Evolutionary conservation across 2,888 invertebrate species (phyloP), one percentile per base, ranked within the genome.

Genomic region (Endotricha flammealis): DNA sequence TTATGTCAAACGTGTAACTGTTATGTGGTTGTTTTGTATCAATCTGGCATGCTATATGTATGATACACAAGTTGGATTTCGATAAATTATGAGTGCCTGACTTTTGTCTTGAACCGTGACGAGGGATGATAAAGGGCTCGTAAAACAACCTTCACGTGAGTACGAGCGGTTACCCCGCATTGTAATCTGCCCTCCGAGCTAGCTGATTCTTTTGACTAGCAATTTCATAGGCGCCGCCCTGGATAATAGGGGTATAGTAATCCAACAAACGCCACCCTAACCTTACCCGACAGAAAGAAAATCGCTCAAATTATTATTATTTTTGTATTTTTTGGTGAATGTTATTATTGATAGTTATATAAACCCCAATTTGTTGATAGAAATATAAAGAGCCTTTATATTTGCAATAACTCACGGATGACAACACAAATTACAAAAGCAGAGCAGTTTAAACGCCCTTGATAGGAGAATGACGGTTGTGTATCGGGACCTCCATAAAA

Each of bases 221-320:
- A 72, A 76, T 80, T 77, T 76, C 60, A 68, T 67, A 68, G 64
- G 58, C 59, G 62, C 65, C 57, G 69, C 58, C 74, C 67, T 70
- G 69, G 59, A 75, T 72, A 79, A 80, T 80, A 76, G 51, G 69
- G 69, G 69, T 50, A 65, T 62, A 74, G 73, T 69, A 77, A 71
- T 59, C 66, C 63, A 10, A 4, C 27, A 63, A 65, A 62, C 20
- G 20, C 20, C 20, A 6, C 16, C 4, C 16, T 16, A 20, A 70
- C 58, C 53, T 49, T 51, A 64, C 69, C 66, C 69, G 69, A 71
- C 73, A n/a, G n/a, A n/a, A n/a, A n/a, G n/a, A n/a, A n/a, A n/a
- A n/a, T n/a, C n/a, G n/a, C n/a, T n/a, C n/a, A n/a, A n/a, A n/a
- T n/a, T n/a, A n/a, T n/a, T n/a, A n/a, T n/a, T n/a, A n/a, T n/a